These are phyloP conservation scores for Clarias batrachus DNA, from an alignment of 2,113 vertebrate genomes.

Conservation along the genomic window DNA sequence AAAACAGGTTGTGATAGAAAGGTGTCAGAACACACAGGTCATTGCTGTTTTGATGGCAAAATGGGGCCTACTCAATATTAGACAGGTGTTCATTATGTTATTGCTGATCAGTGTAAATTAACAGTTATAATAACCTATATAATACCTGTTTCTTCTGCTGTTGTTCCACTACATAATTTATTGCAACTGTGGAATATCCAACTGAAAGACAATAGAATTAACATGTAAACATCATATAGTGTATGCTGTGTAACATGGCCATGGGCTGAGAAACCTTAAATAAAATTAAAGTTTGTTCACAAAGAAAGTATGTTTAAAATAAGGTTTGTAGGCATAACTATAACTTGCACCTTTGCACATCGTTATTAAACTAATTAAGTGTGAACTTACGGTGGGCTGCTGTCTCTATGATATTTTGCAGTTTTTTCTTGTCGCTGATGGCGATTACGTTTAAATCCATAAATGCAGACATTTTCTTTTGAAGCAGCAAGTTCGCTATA, in stretches of 20 bases:
- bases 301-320: background rate
- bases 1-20: too few species aligned
- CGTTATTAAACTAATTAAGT: background rate
- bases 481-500: background rate
- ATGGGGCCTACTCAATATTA: too few species aligned
- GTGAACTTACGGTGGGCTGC: conserved; percentile 74
- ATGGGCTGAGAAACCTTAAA: background rate
- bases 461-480: conserved; percentile 67
- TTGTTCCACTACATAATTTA: conserved; percentile 70
- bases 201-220: conserved; percentile 59
- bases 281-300: background rate
- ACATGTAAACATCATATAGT: background rate
- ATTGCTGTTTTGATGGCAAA: too few species aligned
- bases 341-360: background rate
- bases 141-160: conserved; percentile 68
- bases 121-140: background rate
- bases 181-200: conserved; percentile 73
- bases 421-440: conserved; percentile 51
- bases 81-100: too few species aligned
- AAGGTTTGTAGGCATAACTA: background rate
- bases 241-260: background rate
- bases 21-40: too few species aligned
- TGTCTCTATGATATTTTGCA: conserved; percentile 63
- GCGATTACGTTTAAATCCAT: conserved; percentile 70
- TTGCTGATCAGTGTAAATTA: too few species aligned